Conservation (phyloP, 2,888 invertebrate genomes). For the Hyposoter dolosus region DNA sequence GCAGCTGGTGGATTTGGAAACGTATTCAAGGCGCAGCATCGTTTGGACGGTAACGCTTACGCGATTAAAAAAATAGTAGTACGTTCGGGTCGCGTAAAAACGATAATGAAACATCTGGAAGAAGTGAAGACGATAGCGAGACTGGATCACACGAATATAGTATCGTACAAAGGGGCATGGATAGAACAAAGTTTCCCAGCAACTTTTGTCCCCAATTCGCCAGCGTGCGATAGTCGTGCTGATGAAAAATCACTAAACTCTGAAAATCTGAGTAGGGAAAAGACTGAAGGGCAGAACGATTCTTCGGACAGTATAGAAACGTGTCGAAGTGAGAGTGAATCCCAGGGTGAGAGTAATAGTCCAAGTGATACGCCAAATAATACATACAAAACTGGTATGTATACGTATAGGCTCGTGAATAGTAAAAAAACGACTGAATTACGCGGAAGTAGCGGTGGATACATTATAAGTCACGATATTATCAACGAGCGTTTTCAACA, state of each 20-base stretch:
- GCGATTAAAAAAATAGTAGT: constrained; percentile 92
- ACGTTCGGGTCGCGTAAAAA: constrained; percentile 88
- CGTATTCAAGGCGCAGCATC: constrained; percentile 91
- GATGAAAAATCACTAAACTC: not conserved
- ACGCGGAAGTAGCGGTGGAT: constrained; percentile 53
- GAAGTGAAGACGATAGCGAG: constrained; percentile 93
- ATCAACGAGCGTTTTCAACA: constrained; percentile 71
- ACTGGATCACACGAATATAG: constrained; percentile 92
- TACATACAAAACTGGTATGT: constrained; percentile 69
- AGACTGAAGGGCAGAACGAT: constrained; percentile 10
- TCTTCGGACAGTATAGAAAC: constrained; percentile 39
- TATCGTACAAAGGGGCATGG: constrained; percentile 94
- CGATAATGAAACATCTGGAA: constrained; percentile 88
- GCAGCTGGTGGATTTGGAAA: constrained; percentile 92
- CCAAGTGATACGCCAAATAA: constrained; percentile 37
- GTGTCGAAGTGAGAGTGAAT: constrained; percentile 44
- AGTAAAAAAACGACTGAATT: not conserved
- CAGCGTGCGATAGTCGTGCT: constrained; percentile 37
- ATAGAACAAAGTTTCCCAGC: constrained; percentile 86
- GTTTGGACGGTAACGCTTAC: constrained; percentile 91
- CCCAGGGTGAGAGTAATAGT: constrained; percentile 51
- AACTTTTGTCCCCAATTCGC: constrained; percentile 63
- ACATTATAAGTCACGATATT: constrained; percentile 64
- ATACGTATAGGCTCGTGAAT: constrained; percentile 46
- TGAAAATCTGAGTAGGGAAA: constrained; percentile 21